Percentiles rank a stretch among this genome's conserved stretches.
phyloP scores from a whole-genome alignment of 1,140 invertebrate genomes.

The Oreohelix idahoensis region DNA sequence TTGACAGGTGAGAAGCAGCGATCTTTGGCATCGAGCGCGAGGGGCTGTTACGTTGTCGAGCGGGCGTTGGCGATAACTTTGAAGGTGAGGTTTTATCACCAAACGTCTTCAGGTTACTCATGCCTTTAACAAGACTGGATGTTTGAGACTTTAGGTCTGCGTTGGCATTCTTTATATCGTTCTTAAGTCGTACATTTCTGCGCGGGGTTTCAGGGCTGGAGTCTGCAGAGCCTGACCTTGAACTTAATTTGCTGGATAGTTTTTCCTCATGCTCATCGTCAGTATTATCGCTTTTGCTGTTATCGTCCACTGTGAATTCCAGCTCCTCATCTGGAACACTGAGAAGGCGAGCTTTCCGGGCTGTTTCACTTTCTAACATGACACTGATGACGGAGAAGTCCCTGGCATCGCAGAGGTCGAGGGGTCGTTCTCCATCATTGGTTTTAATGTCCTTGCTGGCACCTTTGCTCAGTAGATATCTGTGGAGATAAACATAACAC shows the following conservation, averaged over 20 bases:
- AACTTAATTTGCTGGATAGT: neutral
- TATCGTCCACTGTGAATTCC: constrained; percentile 23
- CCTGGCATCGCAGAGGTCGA: constrained; percentile 70
- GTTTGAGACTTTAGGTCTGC: neutral
- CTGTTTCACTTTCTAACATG: constrained; percentile 55
- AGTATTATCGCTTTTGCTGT: constrained; percentile 24
- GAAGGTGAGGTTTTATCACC: neutral
- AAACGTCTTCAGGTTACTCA: neutral
- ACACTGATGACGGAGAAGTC: constrained; percentile 69
- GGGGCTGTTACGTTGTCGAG: neutral
- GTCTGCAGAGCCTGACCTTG: neutral
- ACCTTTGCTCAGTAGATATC: constrained; percentile 67
- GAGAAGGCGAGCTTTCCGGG: constrained; percentile 16
- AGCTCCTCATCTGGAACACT: constrained; percentile 24
- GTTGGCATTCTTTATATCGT: constrained; percentile 5
- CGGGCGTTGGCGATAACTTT: neutral
- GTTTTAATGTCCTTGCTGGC: constrained; percentile 64
- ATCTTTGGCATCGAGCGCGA: neutral
- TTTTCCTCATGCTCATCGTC: neutral
- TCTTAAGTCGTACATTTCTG: neutral
- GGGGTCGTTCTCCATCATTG: constrained; percentile 68
- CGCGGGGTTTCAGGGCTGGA: constrained; percentile 2
- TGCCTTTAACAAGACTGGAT: neutral
- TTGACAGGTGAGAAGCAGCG: neutral
- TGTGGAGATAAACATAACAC: constrained; percentile 37